Conservation (phyloP, 2,113 vertebrate species). For the Gallinago media region DNA sequence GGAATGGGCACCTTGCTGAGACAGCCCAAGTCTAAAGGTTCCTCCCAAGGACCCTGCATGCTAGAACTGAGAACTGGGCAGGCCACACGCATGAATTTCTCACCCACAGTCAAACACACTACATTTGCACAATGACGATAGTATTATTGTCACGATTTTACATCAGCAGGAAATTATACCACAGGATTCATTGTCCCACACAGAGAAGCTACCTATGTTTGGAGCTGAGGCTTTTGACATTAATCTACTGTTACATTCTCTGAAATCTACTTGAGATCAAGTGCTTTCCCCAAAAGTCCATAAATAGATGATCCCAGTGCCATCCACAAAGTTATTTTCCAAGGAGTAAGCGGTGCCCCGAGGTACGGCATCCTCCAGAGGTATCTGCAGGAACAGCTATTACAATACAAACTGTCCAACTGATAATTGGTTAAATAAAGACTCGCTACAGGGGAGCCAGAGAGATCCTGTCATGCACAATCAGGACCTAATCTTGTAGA, state of each 20-base stretch:
- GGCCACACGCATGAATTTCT: not conserved
- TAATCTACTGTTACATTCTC: not conserved
- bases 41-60: not conserved
- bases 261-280: not conserved
- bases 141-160: not conserved
- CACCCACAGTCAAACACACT: not conserved
- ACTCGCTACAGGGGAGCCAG: not conserved
- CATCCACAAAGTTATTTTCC: not conserved
- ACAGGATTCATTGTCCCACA: not conserved
- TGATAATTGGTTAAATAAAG: not conserved
- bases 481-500: not conserved
- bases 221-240: not conserved
- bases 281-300: not conserved
- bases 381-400: not conserved
- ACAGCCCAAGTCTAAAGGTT: not conserved
- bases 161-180: not conserved
- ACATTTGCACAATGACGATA: rapidly evolving
- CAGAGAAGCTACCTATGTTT: not conserved
- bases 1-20: not conserved
- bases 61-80: not conserved
- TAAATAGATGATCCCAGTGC: not conserved
- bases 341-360: not conserved
- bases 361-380: not conserved
- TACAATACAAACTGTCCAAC: not conserved
- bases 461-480: not conserved